A percentile compares a stretch with the other conserved stretches of the same genome.
phyloP scores from a whole-genome alignment of 2,113 vertebrate species.

The Dendropsophus ebraccatus region DNA sequence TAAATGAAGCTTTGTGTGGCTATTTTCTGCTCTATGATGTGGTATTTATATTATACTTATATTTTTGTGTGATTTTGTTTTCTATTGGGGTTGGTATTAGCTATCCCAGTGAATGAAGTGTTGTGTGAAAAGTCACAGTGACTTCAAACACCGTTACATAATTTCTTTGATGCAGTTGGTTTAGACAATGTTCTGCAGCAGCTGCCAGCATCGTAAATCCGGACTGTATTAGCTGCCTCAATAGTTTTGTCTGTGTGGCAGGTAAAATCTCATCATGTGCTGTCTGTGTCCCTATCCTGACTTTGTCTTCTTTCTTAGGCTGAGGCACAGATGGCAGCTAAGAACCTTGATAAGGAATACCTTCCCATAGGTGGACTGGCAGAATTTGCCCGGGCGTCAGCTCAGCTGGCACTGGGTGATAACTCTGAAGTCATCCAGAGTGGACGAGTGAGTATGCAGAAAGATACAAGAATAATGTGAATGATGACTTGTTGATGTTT shows the following conservation, averaged over 20 bases:
- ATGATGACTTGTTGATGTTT: neutral
- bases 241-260: neutral
- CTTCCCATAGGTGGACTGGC: constrained; percentile 83
- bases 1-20: too few relatives aligned
- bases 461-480: neutral
- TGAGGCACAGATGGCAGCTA: constrained; percentile 83
- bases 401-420: constrained; percentile 84
- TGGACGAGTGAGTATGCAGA: constrained; percentile 79
- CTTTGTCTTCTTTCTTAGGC: constrained; percentile 72
- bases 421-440: constrained; percentile 86
- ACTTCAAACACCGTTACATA: too few relatives aligned
- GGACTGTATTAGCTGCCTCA: too few relatives aligned
- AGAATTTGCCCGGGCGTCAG: constrained; percentile 84
- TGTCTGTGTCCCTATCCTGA: neutral
- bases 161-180: too few relatives aligned
- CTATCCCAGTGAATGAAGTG: too few relatives aligned
- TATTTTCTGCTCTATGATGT: too few relatives aligned
- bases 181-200: too few relatives aligned
- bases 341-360: constrained; percentile 94
- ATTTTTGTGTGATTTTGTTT: too few relatives aligned
- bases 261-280: neutral
- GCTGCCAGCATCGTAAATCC: too few relatives aligned
- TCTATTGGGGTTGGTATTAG: too few relatives aligned
- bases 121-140: too few relatives aligned
- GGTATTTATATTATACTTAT: too few relatives aligned